Percentiles rank a stretch among this genome's conserved stretches.
phyloP scores from a whole-genome alignment of 92 coral and sea anemone genomes.

The Phenganax subtilis region DNA sequence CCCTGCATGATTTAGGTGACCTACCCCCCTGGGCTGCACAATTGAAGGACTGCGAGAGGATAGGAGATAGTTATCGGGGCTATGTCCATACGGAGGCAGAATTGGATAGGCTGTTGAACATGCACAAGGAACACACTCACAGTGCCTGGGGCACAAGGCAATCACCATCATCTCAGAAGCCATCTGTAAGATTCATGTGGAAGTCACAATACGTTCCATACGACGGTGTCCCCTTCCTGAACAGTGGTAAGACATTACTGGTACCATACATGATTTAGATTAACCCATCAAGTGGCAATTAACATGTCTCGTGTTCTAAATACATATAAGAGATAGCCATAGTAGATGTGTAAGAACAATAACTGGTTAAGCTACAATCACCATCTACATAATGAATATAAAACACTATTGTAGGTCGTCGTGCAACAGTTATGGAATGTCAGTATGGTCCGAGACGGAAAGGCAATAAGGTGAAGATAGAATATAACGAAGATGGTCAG shows the following conservation, averaged over 20 bases:
- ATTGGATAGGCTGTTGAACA: slow-evolving; percentile 73
- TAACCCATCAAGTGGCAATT: not conserved
- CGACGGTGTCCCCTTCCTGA: slow-evolving; percentile 96
- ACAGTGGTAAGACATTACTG: slow-evolving; percentile 63
- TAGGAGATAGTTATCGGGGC: slow-evolving; percentile 96
- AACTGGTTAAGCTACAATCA: not conserved
- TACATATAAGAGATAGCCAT: not conserved
- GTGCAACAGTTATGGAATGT: slow-evolving; percentile 99
- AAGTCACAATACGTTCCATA: slow-evolving; percentile 94
- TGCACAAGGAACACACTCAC: slow-evolving; percentile 89
- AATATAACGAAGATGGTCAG: slow-evolving; percentile 58
- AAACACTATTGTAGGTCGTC: slow-evolving; percentile 59
- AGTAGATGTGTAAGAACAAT: not conserved
- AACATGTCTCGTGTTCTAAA: not conserved
- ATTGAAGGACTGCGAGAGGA: slow-evolving; percentile 83
- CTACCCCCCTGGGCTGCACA: slow-evolving; percentile 93
- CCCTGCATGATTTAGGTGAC: slow-evolving; percentile 44
- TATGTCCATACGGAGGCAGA: slow-evolving; percentile 88
- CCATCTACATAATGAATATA: not conserved
- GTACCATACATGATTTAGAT: not conserved
- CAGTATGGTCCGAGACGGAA: slow-evolving; percentile 97
- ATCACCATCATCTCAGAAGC: slow-evolving; percentile 96
- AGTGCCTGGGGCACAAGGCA: slow-evolving; percentile 98
- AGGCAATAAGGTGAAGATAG: slow-evolving; percentile 77
- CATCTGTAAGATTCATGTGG: slow-evolving; percentile 97